These are phyloP conservation scores for Solen grandis DNA, from an alignment of 1,140 invertebrate genomes.

Conservation along the genomic window DNA sequence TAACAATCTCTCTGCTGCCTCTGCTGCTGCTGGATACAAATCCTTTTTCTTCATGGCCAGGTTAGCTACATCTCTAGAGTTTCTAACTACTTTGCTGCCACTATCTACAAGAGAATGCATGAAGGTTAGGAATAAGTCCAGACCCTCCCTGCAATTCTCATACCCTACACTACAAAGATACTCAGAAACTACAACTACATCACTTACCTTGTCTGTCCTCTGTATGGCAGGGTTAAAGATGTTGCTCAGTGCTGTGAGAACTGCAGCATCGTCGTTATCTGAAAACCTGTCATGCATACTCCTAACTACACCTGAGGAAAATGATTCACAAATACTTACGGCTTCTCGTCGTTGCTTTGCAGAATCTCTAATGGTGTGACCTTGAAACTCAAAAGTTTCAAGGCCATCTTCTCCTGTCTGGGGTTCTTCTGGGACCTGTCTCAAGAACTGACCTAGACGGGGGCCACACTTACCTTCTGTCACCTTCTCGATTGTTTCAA, in stretches of 20 bases:
- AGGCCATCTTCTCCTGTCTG: slow-evolving; percentile 23
- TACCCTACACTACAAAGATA: slow-evolving; percentile 2
- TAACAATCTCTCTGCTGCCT: too few relatives aligned
- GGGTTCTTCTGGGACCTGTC: slow-evolving; percentile 14
- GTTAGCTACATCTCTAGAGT: too few relatives aligned
- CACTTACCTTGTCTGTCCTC: slow-evolving; percentile 4
- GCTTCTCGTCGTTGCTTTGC: slow-evolving; percentile 5
- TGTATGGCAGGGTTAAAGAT: background rate
- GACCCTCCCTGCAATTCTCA: slow-evolving; percentile 6
- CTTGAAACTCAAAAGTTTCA: slow-evolving; percentile 26
- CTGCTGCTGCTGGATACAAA: too few relatives aligned
- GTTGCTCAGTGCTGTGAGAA: too few relatives aligned
- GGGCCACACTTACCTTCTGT: slow-evolving; percentile 1
- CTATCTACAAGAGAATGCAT: too few relatives aligned
- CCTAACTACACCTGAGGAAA: background rate
- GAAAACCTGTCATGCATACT: background rate
- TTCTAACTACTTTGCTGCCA: too few relatives aligned
- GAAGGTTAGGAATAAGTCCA: too few relatives aligned
- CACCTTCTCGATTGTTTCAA: background rate
- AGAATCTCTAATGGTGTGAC: slow-evolving; percentile 42
- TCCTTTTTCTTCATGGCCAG: too few relatives aligned
- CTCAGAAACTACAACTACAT: slow-evolving; percentile 7
- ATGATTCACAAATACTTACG: slow-evolving; percentile 6
- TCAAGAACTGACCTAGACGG: slow-evolving; percentile 17
- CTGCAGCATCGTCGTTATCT: background rate